Base-by-base conservation (phyloP, 2,797 vertebrate genomes). In the Eremophila alpestris region DNA sequence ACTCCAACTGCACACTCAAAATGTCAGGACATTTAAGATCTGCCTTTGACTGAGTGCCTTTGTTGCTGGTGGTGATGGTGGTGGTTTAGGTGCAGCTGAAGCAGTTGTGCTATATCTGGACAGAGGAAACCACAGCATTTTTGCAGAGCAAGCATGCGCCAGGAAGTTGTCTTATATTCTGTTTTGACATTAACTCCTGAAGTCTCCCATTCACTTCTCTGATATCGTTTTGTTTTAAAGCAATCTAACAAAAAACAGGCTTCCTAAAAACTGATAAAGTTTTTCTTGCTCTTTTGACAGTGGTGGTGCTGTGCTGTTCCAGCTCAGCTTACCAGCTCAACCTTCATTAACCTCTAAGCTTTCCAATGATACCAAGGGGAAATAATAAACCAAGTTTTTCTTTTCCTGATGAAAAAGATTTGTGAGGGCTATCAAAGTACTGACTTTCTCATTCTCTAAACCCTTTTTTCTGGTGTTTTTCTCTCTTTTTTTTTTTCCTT, bases 271-370 rank as follows among this genome's bases (percentile, higher is more conserved):
- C 83, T 15, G 84, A 95, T 96, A 95, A 94, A 63, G 30, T 55
- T 64, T 88, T 90, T 89, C 34, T 46, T 93, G 13, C 43, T 83
- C 79, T 95, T 96, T 87, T 64, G 77, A 59, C 48, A 94, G 76
- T 80, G 56, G 58, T 64, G 87, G 78, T 56, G 71, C 69, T 78
- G 56, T 56, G 46, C 65, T 89, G 41, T 71, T 83, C 49, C 82
- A 67, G 56, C 73, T 89, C 1, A 0, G 87, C 95, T 98, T 97
- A 97, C 97, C 92, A 75, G 80, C 32, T 38, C 74, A 87, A n/a
- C 95, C 84, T 95, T 98, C 95, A 97, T 97, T 97, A 97, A 96
- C 92, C 95, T 92, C 88, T 96, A 96, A 97, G 95, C 81, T 97
- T 96, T 97, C 86, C 80, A 83, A 88, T 19, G 41, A 94, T 96